Percentiles rank a stretch among this genome's conserved stretches.
Evolutionary conservation across 1,140 invertebrate species (phyloP).

Genomic region (Thrips palmi): DNA sequence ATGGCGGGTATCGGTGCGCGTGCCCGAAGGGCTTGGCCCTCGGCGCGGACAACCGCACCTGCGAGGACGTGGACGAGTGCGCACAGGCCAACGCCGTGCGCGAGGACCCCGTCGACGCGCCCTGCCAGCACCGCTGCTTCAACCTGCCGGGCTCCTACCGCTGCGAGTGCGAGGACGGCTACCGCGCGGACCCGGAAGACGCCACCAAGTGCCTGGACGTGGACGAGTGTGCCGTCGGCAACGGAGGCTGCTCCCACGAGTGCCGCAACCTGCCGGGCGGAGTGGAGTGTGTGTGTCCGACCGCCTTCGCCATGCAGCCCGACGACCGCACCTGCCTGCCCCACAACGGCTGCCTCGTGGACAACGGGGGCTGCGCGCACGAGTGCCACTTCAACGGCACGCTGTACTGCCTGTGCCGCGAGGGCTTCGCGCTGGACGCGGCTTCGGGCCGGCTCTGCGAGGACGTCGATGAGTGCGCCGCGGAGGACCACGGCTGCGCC

Average conservation of each 20-base stretch:
- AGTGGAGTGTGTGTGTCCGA: slow-evolving; percentile 42
- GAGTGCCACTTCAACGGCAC: no score
- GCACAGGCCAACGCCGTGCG: slow-evolving; percentile 17
- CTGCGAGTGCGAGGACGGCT: slow-evolving; percentile 36
- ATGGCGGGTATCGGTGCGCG: slow-evolving; percentile 48
- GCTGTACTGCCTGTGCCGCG: slow-evolving; percentile 43
- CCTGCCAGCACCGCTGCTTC: slow-evolving; percentile 25
- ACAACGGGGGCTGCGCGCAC: slow-evolving; percentile 39
- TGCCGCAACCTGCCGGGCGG: slow-evolving; percentile 32
- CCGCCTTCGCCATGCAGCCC: slow-evolving; percentile 31
- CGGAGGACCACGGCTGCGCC: slow-evolving; percentile 21
- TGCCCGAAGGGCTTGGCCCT: slow-evolving; percentile 28
- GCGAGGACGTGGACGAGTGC: slow-evolving; percentile 36
- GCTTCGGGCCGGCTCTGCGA: slow-evolving; percentile 38
- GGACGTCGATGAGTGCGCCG: slow-evolving; percentile 31
- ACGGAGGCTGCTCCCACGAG: slow-evolving; percentile 33
- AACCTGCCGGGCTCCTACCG: slow-evolving; percentile 31
- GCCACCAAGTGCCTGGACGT: slow-evolving; percentile 26
- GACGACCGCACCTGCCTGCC: slow-evolving; percentile 34
- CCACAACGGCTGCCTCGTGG: no score
- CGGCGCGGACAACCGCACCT: slow-evolving; percentile 23
- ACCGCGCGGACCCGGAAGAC: slow-evolving; percentile 15
- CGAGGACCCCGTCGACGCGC: slow-evolving; percentile 20
- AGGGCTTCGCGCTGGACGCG: slow-evolving; percentile 35
- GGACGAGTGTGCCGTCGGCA: slow-evolving; percentile 30